Base-by-base conservation (phyloP, 1,140 invertebrate species). In the Euwallacea fornicatus region DNA sequence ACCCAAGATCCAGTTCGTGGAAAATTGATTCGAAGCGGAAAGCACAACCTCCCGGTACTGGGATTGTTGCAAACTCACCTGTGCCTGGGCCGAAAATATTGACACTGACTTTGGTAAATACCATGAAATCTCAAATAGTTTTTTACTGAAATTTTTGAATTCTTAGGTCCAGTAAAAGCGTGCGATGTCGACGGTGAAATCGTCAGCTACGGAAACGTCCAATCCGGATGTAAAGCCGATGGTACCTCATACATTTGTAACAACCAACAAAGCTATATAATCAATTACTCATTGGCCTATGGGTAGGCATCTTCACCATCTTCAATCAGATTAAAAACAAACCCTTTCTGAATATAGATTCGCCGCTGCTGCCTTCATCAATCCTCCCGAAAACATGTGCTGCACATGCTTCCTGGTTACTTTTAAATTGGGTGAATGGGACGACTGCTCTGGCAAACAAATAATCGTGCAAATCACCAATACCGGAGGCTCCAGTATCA, bases 31-130 rank as follows among this genome's bases (percentile, higher is more conserved):
- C 11, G 42, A 15, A 33, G 73, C 69, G 1, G 13, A 47, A 2
- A 62, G 60, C 11, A 68, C 61, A 13, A 74, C 73, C 9, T 67
- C 73, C 11, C 59, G 73, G 47, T 74, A 74, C 15, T 74, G 73
- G 73, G 73, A 74, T 58, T 74, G 73, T 55, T 74, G 73, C 53
- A 74, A 74, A 62, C 69, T 69, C 16, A 71, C 73, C 42, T 74
- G 73, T 60, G 54, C 66, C 8, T 74, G 73, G 73, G 10, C 16
- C 11, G 73, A 55, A 65, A 71, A 74, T 43, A 55, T 53, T 7
- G 68, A 67, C 54, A 70, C 68, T 9, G 55, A 42, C 41, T 13
- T 56, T 55, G 68, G 68, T 70, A 70, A 9, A 47, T n/a, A n/a
- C n/a, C n/a, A n/a, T n/a, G n/a, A n/a, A n/a, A n/a, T n/a, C n/a